These are phyloP conservation scores for Anoura caudifer DNA, from an alignment of 2,113 vertebrate genomes.

Conservation along the genomic window DNA sequence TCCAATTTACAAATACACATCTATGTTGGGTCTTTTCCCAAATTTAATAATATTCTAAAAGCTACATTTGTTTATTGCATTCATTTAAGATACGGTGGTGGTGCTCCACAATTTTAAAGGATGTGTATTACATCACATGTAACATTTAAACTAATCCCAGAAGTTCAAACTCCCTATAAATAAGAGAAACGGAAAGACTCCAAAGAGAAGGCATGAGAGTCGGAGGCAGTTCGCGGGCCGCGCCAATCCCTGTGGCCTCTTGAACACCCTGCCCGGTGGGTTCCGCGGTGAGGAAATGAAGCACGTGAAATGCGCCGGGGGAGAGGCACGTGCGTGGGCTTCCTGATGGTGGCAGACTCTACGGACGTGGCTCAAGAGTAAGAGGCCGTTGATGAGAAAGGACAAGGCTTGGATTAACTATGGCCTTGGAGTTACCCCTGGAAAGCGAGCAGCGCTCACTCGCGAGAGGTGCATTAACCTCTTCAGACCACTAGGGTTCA, in stretches of 20 bases:
- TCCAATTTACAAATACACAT: constrained; percentile 38
- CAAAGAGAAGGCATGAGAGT: not conserved
- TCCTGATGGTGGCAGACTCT: not conserved
- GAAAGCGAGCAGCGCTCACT: constrained; percentile 60
- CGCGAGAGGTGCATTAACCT: constrained; percentile 71
- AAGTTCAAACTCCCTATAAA: constrained; percentile 48
- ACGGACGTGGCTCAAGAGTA: constrained; percentile 41
- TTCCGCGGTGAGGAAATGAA: constrained; percentile 10
- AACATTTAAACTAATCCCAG: constrained; percentile 44
- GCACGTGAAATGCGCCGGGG: not conserved
- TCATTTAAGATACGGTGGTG: constrained; percentile 55
- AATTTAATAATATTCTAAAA: constrained; percentile 57
- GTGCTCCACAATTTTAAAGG: constrained; percentile 52
- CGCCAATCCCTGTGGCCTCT: not conserved
- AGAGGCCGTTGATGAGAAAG: constrained; percentile 57
- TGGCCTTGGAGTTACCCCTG: constrained; percentile 60
- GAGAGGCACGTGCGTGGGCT: not conserved
- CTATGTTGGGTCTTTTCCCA: constrained; percentile 15
- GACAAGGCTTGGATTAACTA: constrained; percentile 59
- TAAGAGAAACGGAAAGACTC: constrained; percentile 30
- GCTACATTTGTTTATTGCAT: constrained; percentile 39
- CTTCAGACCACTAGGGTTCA: constrained; percentile 76
- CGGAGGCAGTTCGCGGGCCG: not conserved
- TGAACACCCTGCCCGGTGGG: not conserved
- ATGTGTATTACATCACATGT: constrained; percentile 32